Percentiles rank a stretch among this genome's conserved stretches.
These are phyloP conservation scores for Cariama cristata DNA, from an alignment of 2,113 vertebrate genomes.

Conservation along the genomic window DNA sequence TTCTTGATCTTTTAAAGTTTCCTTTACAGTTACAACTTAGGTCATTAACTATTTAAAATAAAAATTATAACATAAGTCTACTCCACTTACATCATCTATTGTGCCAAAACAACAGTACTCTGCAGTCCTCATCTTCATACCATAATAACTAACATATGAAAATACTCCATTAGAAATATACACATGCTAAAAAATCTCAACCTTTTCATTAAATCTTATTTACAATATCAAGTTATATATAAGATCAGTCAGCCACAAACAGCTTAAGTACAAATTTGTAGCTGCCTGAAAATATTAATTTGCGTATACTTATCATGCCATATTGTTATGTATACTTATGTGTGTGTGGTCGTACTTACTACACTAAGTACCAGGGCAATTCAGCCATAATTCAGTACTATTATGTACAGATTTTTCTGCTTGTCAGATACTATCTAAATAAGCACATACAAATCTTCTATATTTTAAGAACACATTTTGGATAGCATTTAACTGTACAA, in stretches of 20 bases:
- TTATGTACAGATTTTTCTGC: background rate
- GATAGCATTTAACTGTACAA: background rate
- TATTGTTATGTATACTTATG: background rate
- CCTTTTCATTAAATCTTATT: background rate
- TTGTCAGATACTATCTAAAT: background rate
- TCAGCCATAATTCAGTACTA: background rate
- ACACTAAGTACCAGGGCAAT: background rate
- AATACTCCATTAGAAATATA: background rate
- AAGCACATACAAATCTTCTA: background rate
- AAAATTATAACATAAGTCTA: background rate
- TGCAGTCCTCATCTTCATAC: background rate
- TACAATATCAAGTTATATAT: background rate
- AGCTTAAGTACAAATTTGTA: background rate
- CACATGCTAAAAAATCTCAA: background rate
- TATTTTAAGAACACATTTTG: background rate
- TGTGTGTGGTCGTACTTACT: background rate
- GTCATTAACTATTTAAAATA: background rate
- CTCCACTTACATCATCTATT: background rate
- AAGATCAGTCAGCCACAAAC: background rate
- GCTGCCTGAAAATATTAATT: background rate
- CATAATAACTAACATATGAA: background rate
- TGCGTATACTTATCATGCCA: background rate
- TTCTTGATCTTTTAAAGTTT: background rate
- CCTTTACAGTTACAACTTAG: background rate
- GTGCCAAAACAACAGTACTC: background rate